Conservation (phyloP, 2,888 invertebrate genomes). For the Drosophila paramelanica region DNA sequence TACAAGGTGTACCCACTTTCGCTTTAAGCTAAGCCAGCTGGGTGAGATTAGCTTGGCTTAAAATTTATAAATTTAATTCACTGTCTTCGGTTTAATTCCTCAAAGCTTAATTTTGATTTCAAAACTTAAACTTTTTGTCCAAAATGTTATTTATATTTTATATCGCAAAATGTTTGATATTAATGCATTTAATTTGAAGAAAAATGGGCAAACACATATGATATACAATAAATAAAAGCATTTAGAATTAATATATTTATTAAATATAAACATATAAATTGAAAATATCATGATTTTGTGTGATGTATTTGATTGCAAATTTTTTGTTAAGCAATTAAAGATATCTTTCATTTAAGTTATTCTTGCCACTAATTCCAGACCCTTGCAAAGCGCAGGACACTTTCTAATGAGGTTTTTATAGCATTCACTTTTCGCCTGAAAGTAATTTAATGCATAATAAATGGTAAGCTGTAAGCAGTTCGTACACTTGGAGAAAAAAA, state of each 20-base stretch:
- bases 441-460: slow-evolving; percentile 33
- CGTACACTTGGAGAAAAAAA: slow-evolving; percentile 8
- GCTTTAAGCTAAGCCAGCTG: background rate
- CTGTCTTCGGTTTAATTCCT: background rate
- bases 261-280: too few relatives aligned
- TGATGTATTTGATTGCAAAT: background rate
- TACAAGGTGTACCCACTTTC: slow-evolving; percentile 4
- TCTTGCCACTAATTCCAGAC: background rate
- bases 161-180: too few relatives aligned
- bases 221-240: background rate
- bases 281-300: background rate
- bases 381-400: background rate
- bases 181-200: too few relatives aligned
- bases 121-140: background rate
- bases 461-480: slow-evolving; percentile 11
- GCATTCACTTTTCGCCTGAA: slow-evolving; percentile 10
- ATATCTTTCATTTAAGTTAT: background rate
- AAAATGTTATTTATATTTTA: too few relatives aligned
- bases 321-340: background rate
- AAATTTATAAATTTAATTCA: background rate
- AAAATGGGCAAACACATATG: too few relatives aligned
- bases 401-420: background rate
- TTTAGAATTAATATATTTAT: too few relatives aligned
- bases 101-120: background rate
- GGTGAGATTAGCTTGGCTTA: background rate